Evolutionary conservation across 2,113 vertebrate species (phyloP), one percentile per base, ranked within the genome.

Genomic region (Colinus virginianus): DNA sequence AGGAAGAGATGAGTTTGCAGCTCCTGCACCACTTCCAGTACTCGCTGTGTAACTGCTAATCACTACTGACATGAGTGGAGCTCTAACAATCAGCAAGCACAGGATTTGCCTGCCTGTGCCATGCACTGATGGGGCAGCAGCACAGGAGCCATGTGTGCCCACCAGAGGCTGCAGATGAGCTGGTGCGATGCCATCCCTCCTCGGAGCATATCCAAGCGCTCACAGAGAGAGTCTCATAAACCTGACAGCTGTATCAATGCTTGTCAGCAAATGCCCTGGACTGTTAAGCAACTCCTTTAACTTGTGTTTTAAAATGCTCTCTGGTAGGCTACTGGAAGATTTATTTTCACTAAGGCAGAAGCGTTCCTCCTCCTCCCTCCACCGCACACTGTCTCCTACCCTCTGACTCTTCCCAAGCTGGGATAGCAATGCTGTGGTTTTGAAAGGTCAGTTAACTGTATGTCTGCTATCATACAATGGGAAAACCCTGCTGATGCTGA

Each of bases 31-130:
- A 7, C 10, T 66, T 34, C 15, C 48, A 19, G 7, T 53, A 45
- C 10, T 53, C 81, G 40, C 36, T 59, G 14, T 1, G 13, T 42
- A 36, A 46, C 46, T 64, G 36, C 42, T 28, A 8, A 59, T 3
- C 21, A 22, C 40, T 45, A 14, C 2, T 0, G 2, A 12, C 21
- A 53, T 7, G 22, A 14, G 5, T 0, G 85, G n/a, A 43, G 23
- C 61, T 78, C 62, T 42, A 61, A 46, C 22, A 40, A 1, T 4
- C 28, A 56, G 38, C 45, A 43, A 90, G 23, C 34, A 81, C 76
- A 71, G 61, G 22, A 38, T 71, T 40, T 2, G 5, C 42, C 67
- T 59, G 84, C 51, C 51, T 1, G 0, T 1, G 1, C 20, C 0
- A 0, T 8, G 21, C 14, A 28, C 28, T 16, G 58, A 42, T 34